Percentiles rank a stretch among this genome's conserved stretches.
Conservation (phyloP, 1,140 invertebrate genomes). For the Bombus affinis region DNA sequence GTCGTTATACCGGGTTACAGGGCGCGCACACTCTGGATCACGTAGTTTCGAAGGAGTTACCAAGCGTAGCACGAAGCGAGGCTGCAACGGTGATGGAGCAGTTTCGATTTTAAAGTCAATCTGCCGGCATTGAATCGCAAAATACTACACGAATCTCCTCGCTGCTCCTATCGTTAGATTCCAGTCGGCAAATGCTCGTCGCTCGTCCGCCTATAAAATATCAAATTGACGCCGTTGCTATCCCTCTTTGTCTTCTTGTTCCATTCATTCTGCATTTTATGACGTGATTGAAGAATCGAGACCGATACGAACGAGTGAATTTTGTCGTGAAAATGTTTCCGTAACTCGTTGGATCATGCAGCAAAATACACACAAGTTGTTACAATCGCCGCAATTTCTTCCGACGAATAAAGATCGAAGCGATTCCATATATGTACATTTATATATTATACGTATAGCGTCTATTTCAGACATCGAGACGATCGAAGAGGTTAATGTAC, state of each 20-base stretch:
- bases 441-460: too few species aligned
- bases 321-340: not conserved
- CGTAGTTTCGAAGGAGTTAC: not conserved
- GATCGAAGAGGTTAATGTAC: too few species aligned
- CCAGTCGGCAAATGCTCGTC: not conserved
- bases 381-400: too few species aligned
- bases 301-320: not conserved
- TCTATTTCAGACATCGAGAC: too few species aligned
- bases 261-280: not conserved
- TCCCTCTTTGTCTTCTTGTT: not conserved
- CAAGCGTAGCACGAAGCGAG: not conserved
- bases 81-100: not conserved
- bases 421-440: too few species aligned
- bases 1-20: not conserved
- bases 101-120: conserved; percentile 40
- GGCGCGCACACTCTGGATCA: conserved; percentile 10
- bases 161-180: not conserved
- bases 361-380: not conserved
- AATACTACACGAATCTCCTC: conserved; percentile 25
- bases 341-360: not conserved
- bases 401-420: too few species aligned
- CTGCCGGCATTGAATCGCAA: conserved; percentile 24
- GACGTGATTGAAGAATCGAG: not conserved
- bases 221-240: conserved; percentile 2
- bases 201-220: not conserved